Base-by-base conservation (phyloP, 2,797 vertebrate genomes). In the Threskiornis aethiopicus region DNA sequence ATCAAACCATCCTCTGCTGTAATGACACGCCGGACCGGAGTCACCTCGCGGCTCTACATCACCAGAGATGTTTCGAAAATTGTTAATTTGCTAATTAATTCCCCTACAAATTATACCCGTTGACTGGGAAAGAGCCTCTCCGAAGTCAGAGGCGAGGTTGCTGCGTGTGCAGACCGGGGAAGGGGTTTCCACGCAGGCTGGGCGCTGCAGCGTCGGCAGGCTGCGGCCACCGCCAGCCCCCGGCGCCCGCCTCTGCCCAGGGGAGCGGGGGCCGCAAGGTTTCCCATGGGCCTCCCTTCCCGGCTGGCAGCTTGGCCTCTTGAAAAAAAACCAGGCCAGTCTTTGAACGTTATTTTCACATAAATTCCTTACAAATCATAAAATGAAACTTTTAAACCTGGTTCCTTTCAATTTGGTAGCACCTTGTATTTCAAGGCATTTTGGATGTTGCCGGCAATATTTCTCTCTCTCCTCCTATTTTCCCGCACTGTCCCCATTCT, bases 281-380 rank as follows among this genome's bases (percentile, higher is more conserved):
- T 95, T 84, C 78, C 97, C 83, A 7, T 14, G 70, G 84, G 33
- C 69, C 81, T 90, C 95, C 57, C 80, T 97, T 84, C 91, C 91
- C 93, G 77, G 83, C 91, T 83, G 64, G 16, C 85, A 37, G 86
- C 96, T 54, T 67, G 95, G 58, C 76, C 76, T 87, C 95, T 94
- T 55, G 84, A 22, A 70, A 76, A 64, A 65, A 71, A 16, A 7
- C 26, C 5, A 22, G 31, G 58, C 46, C 81, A 49, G 54, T 16
- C 72, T 71, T n/a, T 35, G 72, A 29, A 26, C 51, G 65, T 51
- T 51, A 59, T 76, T 70, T 69, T 86, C 85, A 65, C 58, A 28
- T 65, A 84, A 92, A 84, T 82, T 47, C 71, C 84, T 66, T 72
- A 37, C 62, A 37, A 65, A 47, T 39, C 52, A 5, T 76, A 89